Base-by-base conservation (phyloP, 2,888 invertebrate species). In the Adineta ricciae region DNA sequence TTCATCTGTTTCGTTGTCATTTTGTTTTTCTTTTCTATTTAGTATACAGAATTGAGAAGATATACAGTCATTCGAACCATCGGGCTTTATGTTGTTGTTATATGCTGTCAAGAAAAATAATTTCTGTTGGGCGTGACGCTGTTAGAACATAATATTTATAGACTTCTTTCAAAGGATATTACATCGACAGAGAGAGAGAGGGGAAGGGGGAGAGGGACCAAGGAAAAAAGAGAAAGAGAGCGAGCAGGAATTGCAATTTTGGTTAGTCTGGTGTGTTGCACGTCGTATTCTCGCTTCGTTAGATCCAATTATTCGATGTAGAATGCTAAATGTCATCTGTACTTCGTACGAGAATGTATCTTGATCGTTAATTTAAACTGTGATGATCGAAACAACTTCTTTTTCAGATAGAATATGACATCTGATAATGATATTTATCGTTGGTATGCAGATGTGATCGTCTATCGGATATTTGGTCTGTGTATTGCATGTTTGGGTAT, bases 361-460 rank as follows among this genome's bases (percentile, higher is more conserved):
- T 11, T 9, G 9, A 56, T 27, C 14, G 8, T n/a, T n/a, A n/a
- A n/a, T n/a, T n/a, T n/a, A n/a, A n/a, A n/a, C n/a, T n/a, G n/a
- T n/a, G n/a, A n/a, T n/a, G n/a, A n/a, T n/a, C n/a, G n/a, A n/a
- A n/a, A n/a, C n/a, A n/a, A n/a, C n/a, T 5, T 64, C 32, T 1
- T 64, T 27, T 32, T 36, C 14, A 2, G 4, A 32, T 19, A 14
- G 9, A 64, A 64, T 11, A 64, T 64, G 32, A 16, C 64, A 64
- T 64, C 64, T 64, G 64, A 64, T 64, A 36, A 64, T 8, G 64
- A 64, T 64, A 16, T 78, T 24, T 78, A 78, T 38, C 78, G 38
- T 78, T 78, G 78, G 78, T 78, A 78, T 78, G 78, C 78, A 41
- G 78, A 78, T 78, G 11, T 14, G n/a, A 78, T 78, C n/a, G 78